These are phyloP conservation scores for Chamaea fasciata DNA, from an alignment of 2,113 vertebrate genomes.

Conservation along the genomic window DNA sequence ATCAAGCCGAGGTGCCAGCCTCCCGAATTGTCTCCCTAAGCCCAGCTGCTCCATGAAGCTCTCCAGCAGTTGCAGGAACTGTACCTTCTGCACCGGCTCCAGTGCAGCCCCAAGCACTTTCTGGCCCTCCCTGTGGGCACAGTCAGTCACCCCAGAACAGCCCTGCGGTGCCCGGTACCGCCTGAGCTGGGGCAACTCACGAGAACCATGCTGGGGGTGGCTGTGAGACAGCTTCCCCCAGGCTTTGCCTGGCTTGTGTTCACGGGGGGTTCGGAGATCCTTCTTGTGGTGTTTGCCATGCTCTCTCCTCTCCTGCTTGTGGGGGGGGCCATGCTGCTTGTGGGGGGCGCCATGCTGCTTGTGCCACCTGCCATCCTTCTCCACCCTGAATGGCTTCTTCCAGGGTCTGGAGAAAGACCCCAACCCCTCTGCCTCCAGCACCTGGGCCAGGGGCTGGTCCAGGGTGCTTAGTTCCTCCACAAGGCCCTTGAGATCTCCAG, in stretches of 20 bases:
- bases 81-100: conserved; percentile 69
- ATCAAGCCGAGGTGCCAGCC: conserved; percentile 37
- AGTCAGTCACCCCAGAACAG: conserved; percentile 72
- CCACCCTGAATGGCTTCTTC: not conserved
- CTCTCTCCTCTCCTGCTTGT: not conserved
- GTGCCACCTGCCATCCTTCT: not conserved
- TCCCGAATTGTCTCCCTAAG: conserved; percentile 34
- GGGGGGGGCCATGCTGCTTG: not conserved
- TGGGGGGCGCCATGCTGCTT: not conserved
- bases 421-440: not conserved
- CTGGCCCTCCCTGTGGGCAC: conserved; percentile 79
- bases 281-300: not conserved
- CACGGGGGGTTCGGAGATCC: not conserved
- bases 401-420: not conserved
- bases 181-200: conserved; percentile 45
- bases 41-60: conserved; percentile 72
- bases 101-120: conserved; percentile 39
- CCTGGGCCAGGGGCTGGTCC: conserved; percentile 50
- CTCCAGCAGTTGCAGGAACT: conserved; percentile 77
- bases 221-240: not conserved
- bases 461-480: conserved; percentile 10
- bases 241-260: not conserved
- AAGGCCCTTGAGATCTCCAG: not conserved
- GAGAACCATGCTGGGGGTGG: conserved; percentile 45
- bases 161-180: conserved; percentile 61